These are phyloP conservation scores for Eulemur rufifrons DNA, from an alignment of 2,113 vertebrate genomes.

Conservation along the genomic window DNA sequence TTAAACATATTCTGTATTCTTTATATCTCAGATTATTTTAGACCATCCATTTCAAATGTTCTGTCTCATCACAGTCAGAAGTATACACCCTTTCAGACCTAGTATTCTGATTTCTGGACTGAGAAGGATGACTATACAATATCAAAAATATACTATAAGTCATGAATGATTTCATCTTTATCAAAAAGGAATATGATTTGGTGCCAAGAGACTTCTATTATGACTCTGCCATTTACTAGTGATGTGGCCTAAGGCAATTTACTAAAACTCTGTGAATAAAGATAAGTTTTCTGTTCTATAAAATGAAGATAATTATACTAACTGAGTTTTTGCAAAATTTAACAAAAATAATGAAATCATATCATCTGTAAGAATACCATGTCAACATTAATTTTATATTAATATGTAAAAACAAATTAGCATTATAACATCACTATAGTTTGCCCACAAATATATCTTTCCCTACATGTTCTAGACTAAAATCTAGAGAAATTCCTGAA, in stretches of 20 bases:
- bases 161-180: neutral
- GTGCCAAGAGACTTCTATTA: neutral
- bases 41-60: neutral
- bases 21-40: neutral
- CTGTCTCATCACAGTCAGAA: neutral
- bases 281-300: neutral
- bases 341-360: neutral
- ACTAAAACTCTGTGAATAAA: neutral
- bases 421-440: neutral
- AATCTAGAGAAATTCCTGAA: neutral
- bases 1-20: neutral
- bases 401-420: constrained; percentile 2
- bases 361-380: neutral
- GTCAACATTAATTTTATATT: neutral
- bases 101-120: neutral
- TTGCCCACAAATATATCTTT: neutral
- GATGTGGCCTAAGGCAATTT: neutral
- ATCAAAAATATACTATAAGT: neutral
- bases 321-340: neutral
- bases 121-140: neutral
- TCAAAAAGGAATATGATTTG: neutral
- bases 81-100: neutral
- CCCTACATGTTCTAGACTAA: neutral
- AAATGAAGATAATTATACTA: neutral
- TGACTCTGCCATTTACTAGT: neutral